Percentiles rank a stretch among this genome's conserved stretches.
Evolutionary conservation across 2,888 invertebrate genomes (phyloP).

Genomic region (Drosophila gaucha): DNA sequence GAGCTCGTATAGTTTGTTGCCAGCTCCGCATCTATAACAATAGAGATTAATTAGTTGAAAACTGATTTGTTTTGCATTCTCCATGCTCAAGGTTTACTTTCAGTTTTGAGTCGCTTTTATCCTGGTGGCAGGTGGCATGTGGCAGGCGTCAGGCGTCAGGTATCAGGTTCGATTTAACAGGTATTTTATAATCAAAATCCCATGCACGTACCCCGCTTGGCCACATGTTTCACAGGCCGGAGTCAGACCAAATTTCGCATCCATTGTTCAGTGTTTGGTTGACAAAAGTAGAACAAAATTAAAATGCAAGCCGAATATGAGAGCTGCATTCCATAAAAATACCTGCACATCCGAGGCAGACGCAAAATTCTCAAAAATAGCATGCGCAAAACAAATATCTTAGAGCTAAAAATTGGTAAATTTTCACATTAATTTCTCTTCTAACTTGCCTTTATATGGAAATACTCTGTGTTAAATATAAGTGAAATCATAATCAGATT

Average conservation of each 20-base stretch:
- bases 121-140: neutral
- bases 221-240: conserved; percentile 29
- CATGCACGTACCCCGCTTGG: conserved; percentile 42
- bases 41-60: conserved; percentile 15
- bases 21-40: neutral
- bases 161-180: neutral
- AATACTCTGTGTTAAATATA: neutral
- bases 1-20: neutral
- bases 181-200: conserved; percentile 40
- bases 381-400: neutral
- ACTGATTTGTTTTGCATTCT: conserved; percentile 10
- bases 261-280: conserved; percentile 32
- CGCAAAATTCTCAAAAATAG: neutral
- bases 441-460: no score
- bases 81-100: neutral
- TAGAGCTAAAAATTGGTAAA: neutral
- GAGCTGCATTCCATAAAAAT: conserved; percentile 27
- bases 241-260: no score
- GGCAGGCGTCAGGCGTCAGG: neutral
- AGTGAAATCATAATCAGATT: no score
- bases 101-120: conserved; percentile 3
- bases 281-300: conserved; percentile 22
- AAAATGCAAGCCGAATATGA: conserved; percentile 52
- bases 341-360: neutral
- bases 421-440: neutral